A percentile compares a stretch with the other conserved stretches of the same genome.
Conservation (phyloP, 2,113 vertebrate genomes). For the Microtus oregoni region DNA sequence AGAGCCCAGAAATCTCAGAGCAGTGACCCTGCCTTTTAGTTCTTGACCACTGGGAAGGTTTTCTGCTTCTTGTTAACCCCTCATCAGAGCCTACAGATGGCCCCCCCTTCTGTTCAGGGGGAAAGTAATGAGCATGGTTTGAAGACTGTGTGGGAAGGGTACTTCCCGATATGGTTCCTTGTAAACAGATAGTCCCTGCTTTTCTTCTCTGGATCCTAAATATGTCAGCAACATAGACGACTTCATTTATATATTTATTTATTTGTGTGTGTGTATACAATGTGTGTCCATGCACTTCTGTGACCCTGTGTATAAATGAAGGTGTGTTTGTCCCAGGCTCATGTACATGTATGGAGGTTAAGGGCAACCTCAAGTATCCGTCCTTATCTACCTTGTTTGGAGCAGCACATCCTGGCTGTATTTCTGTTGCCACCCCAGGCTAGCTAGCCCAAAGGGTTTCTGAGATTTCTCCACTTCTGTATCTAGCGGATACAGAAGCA, state of each 20-base stretch:
- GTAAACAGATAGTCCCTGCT: not conserved
- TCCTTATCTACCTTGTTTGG: not conserved
- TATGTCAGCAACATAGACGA: not conserved
- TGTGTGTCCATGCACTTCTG: not conserved
- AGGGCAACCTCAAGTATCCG: not conserved
- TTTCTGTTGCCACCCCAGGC: not conserved
- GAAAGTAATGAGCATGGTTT: not conserved
- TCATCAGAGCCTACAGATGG: slow-evolving; percentile 19
- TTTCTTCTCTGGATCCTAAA: slow-evolving; percentile 15
- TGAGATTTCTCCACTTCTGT: too few species aligned
- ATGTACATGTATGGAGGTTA: too few species aligned
- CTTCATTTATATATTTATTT: not conserved
- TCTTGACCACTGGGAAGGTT: slow-evolving; percentile 69
- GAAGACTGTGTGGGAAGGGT: not conserved
- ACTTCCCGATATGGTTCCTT: not conserved
- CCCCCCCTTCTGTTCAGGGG: not conserved
- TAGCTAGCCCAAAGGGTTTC: too few species aligned
- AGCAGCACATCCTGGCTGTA: not conserved
- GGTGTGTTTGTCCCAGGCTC: not conserved
- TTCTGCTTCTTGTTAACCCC: slow-evolving; percentile 59
- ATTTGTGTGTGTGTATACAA: not conserved
- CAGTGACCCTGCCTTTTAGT: slow-evolving; percentile 55
- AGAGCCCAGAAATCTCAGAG: slow-evolving; percentile 70
- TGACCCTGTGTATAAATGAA: too few species aligned
- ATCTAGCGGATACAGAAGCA: not conserved